These are phyloP conservation scores for Hycleus phaleratus DNA, from an alignment of 1,140 invertebrate genomes.

Conservation along the genomic window DNA sequence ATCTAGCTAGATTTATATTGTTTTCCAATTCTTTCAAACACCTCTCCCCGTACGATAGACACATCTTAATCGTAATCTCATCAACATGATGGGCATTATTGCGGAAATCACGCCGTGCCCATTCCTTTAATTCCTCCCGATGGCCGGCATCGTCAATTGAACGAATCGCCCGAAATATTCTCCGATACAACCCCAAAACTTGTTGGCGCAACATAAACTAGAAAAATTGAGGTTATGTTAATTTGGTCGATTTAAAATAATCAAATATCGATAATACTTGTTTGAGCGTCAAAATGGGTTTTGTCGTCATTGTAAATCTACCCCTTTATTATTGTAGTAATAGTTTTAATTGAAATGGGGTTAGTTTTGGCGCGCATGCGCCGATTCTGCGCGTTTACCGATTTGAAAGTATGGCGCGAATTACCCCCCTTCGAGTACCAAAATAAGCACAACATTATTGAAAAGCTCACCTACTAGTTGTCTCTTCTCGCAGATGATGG, in stretches of 20 bases:
- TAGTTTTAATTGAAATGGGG: background rate
- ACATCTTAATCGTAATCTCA: slow-evolving; percentile 60
- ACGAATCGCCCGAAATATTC: slow-evolving; percentile 58
- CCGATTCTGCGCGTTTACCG: slow-evolving; percentile 6
- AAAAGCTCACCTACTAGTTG: slow-evolving; percentile 14
- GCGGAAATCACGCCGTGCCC: slow-evolving; percentile 64
- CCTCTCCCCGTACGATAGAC: slow-evolving; percentile 60
- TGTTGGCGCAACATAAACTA: slow-evolving; percentile 69
- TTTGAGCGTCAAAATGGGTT: slow-evolving; percentile 18
- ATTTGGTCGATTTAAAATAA: background rate
- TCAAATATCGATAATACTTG: slow-evolving; percentile 17
- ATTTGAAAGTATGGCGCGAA: slow-evolving; percentile 20
- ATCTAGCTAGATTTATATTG: slow-evolving; percentile 49
- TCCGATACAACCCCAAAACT: slow-evolving; percentile 66
- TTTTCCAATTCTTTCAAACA: slow-evolving; percentile 57
- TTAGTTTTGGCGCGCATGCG: background rate
- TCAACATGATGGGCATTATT: slow-evolving; percentile 58
- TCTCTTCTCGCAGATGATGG: background rate
- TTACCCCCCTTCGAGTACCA: slow-evolving; percentile 22
- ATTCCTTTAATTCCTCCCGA: slow-evolving; percentile 55
- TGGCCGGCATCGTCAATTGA: slow-evolving; percentile 57
- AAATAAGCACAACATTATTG: slow-evolving; percentile 17
- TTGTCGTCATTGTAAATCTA: slow-evolving; percentile 7
- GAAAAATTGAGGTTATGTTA: slow-evolving; percentile 21
- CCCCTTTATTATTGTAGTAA: background rate